Percentiles rank a stretch among this genome's conserved stretches.
Evolutionary conservation across 2,888 invertebrate genomes (phyloP).

Genomic region (Callyntrura guangdongensis): DNA sequence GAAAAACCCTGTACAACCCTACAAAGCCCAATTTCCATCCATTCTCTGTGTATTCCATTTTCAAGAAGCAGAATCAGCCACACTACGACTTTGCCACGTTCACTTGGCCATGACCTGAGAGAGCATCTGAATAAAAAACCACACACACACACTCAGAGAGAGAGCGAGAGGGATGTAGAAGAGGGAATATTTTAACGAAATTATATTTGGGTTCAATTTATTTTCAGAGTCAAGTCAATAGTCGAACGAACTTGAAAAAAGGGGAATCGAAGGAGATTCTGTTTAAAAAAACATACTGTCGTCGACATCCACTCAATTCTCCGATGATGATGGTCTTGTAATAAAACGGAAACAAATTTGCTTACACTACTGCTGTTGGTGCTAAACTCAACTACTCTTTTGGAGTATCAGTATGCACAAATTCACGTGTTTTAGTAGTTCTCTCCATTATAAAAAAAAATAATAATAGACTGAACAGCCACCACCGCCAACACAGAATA

Average conservation of each 20-base stretch:
- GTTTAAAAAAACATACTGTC: background rate
- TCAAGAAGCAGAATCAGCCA: background rate
- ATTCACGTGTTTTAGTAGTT: background rate
- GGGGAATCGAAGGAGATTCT: background rate
- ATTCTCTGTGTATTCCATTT: background rate
- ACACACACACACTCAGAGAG: too few relatives aligned
- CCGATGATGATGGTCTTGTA: background rate
- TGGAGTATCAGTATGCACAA: too few relatives aligned
- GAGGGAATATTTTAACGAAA: background rate
- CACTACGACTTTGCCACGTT: background rate
- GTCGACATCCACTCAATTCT: too few relatives aligned
- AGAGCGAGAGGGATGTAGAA: background rate
- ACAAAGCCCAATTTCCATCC: too few relatives aligned
- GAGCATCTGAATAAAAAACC: background rate
- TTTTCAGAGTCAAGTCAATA: slow-evolving; percentile 59
- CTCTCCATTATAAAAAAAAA: too few relatives aligned
- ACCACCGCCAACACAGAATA: too few relatives aligned
- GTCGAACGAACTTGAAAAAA: slow-evolving; percentile 65
- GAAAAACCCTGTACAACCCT: background rate
- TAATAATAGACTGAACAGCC: too few relatives aligned
- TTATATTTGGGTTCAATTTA: background rate
- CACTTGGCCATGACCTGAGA: slow-evolving; percentile 73
- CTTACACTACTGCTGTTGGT: too few relatives aligned
- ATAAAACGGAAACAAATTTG: background rate
- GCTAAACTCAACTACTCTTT: too few relatives aligned